These are phyloP conservation scores for Drosophila lacertosa DNA, from an alignment of 1,140 invertebrate species.

Conservation along the genomic window DNA sequence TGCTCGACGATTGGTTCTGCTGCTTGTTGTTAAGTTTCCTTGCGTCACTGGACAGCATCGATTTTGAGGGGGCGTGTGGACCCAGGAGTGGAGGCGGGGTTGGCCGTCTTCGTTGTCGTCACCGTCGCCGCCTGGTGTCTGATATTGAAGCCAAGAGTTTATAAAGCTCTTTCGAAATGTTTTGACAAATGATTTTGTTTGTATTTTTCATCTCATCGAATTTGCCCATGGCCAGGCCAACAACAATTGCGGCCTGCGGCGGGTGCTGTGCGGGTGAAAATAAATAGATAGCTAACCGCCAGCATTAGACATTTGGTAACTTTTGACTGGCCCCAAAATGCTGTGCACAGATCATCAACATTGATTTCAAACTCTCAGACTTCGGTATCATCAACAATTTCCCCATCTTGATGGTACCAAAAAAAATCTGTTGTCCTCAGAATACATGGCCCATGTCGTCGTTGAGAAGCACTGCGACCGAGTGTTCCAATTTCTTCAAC, in stretches of 20 bases:
- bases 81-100: background rate
- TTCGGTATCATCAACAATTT: constrained; percentile 56
- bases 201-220: constrained; percentile 81
- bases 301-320: constrained; percentile 52
- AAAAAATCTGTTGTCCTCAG: constrained; percentile 35
- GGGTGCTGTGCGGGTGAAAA: background rate
- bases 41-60: constrained; percentile 50
- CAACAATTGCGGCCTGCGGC: constrained; percentile 57
- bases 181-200: constrained; percentile 83
- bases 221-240: constrained; percentile 58
- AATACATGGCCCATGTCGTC: constrained; percentile 32
- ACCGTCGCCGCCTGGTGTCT: background rate
- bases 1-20: constrained; percentile 41
- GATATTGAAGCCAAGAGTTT: constrained; percentile 50
- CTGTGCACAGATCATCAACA: constrained; percentile 69
- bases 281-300: constrained; percentile 54
- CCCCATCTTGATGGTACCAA: constrained; percentile 31
- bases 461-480: no score
- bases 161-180: constrained; percentile 72
- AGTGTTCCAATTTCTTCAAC: constrained; percentile 48
- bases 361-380: constrained; percentile 65
- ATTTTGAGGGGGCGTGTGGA: constrained; percentile 19
- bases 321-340: constrained; percentile 52
- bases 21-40: constrained; percentile 39
- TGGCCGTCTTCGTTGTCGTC: no score